Conservation (phyloP, 2,888 invertebrate genomes). For the Drosophila kambysellisi region DNA sequence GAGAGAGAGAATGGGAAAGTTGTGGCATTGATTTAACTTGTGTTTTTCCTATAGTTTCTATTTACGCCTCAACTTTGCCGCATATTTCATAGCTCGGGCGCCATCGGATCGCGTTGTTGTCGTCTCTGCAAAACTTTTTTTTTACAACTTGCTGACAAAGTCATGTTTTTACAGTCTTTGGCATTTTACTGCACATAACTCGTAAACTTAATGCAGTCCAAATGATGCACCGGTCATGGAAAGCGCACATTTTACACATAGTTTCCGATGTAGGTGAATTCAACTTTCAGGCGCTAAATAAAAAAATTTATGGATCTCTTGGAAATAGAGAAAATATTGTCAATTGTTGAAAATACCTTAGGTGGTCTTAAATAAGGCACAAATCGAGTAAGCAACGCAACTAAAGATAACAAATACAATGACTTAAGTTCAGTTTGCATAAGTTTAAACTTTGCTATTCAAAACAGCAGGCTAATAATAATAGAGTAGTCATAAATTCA, state of each 20-base stretch:
- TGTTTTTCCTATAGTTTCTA: conserved; percentile 47
- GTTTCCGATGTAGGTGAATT: conserved; percentile 8
- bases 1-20: neutral
- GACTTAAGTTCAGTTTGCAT: neutral
- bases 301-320: neutral
- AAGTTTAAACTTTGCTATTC: neutral
- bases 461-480: neutral
- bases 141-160: conserved; percentile 64
- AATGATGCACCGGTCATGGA: conserved; percentile 14
- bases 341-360: neutral
- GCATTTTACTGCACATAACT: conserved; percentile 38
- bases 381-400: neutral
- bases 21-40: conserved; percentile 29
- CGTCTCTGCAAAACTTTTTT: conserved; percentile 50
- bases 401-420: neutral
- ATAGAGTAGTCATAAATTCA: neutral
- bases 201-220: conserved; percentile 50
- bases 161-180: conserved; percentile 37
- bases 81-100: conserved; percentile 66
- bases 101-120: conserved; percentile 16
- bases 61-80: conserved; percentile 57
- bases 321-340: conserved; percentile 4
- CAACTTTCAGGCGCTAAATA: conserved; percentile 8
- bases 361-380: neutral
- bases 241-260: conserved; percentile 29